These are phyloP conservation scores for Manis javanica DNA, from an alignment of 2,797 vertebrate genomes.

Conservation along the genomic window DNA sequence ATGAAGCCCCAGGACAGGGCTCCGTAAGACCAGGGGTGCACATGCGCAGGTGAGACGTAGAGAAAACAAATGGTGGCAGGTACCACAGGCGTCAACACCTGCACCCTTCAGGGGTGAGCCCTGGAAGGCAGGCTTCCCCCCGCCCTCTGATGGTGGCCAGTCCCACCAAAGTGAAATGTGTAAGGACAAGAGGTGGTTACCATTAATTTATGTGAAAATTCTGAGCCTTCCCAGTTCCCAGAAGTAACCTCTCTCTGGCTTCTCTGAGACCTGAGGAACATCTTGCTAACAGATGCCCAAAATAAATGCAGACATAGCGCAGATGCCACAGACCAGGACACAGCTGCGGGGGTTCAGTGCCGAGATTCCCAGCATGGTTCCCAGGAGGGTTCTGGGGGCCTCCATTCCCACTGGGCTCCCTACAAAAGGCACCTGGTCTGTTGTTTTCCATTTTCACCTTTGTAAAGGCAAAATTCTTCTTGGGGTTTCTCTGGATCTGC, in stretches of 20 bases:
- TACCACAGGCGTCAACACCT: not conserved
- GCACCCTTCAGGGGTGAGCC: not conserved
- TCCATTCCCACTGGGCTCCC: too few relatives aligned
- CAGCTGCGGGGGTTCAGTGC: too few relatives aligned
- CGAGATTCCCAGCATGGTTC: too few relatives aligned
- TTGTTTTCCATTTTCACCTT: too few relatives aligned
- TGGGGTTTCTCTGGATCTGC: too few relatives aligned
- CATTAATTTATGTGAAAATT: not conserved
- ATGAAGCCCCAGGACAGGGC: not conserved
- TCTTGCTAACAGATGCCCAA: not conserved
- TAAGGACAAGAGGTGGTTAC: not conserved
- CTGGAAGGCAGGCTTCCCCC: not conserved
- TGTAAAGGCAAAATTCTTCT: too few relatives aligned
- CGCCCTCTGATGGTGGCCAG: not conserved
- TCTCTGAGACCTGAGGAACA: not conserved
- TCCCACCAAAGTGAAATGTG: not conserved
- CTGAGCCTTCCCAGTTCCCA: not conserved
- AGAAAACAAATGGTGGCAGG: not conserved
- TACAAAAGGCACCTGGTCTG: too few relatives aligned
- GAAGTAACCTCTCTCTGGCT: not conserved
- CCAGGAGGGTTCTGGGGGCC: too few relatives aligned
- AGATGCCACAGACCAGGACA: not conserved
- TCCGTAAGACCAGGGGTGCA: not conserved
- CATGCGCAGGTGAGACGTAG: not conserved
- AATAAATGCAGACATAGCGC: not conserved